Percentiles rank a stretch among this genome's conserved stretches.
Conservation (phyloP, 2,888 invertebrate species). For the Anarsia innoxiella region DNA sequence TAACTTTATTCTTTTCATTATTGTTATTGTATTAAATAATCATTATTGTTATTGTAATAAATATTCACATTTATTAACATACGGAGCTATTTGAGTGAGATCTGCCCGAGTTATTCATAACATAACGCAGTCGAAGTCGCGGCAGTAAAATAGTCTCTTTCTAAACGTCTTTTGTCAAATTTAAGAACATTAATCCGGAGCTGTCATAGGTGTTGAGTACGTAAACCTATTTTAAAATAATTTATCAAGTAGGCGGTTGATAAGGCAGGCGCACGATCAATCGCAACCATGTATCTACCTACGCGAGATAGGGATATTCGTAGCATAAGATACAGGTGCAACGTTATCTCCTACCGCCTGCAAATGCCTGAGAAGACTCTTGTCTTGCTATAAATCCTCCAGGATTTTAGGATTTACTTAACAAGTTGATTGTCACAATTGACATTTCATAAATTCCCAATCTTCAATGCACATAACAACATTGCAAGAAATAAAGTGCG, state of each 20-base stretch:
- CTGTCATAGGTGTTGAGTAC: slow-evolving; percentile 50
- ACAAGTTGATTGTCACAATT: slow-evolving; percentile 31
- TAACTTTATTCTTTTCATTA: too few relatives aligned
- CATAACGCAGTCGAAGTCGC: too few relatives aligned
- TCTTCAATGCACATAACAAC: too few relatives aligned
- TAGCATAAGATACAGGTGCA: slow-evolving; percentile 50
- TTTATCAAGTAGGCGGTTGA: slow-evolving; percentile 55
- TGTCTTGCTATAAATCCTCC: too few relatives aligned
- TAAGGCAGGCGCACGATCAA: slow-evolving; percentile 61
- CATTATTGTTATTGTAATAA: too few relatives aligned
- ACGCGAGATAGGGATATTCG: slow-evolving; percentile 42
- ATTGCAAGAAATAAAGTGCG: too few relatives aligned
- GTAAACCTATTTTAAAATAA: slow-evolving; percentile 62
- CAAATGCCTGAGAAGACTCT: too few relatives aligned
- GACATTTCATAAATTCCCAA: slow-evolving; percentile 22
- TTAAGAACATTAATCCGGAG: slow-evolving; percentile 38
- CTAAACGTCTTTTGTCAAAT: slow-evolving; percentile 17
- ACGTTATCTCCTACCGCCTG: slow-evolving; percentile 43
- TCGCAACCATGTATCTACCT: slow-evolving; percentile 49
- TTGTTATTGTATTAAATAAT: too few relatives aligned
- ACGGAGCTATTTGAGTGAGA: too few relatives aligned
- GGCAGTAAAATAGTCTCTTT: too few relatives aligned
- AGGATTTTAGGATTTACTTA: slow-evolving; percentile 29
- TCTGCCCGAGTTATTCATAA: too few relatives aligned
- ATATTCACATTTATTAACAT: too few relatives aligned